phyloP scores from a whole-genome alignment of 2,888 invertebrate genomes.

The Beris chalybata region DNA sequence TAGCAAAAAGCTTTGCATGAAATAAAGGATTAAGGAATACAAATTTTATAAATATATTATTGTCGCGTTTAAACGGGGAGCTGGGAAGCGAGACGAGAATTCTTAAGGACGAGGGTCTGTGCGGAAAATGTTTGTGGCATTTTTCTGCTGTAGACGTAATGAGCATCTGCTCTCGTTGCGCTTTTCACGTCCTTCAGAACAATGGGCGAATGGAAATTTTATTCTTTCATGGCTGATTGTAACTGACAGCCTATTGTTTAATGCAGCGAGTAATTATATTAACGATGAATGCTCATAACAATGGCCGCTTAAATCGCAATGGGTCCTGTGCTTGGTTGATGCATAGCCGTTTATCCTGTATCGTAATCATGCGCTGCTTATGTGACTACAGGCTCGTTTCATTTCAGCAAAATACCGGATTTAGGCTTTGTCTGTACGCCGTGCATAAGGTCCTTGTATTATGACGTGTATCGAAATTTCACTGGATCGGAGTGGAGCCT shows the following conservation, averaged over 20 bases:
- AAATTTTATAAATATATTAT: slow-evolving; percentile 34
- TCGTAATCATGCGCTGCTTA: too few relatives aligned
- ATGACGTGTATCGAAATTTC: too few relatives aligned
- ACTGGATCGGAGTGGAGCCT: too few relatives aligned
- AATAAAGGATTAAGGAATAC: slow-evolving; percentile 25
- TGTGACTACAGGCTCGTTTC: too few relatives aligned
- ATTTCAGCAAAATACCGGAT: too few relatives aligned
- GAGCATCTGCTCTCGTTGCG: slow-evolving; percentile 30
- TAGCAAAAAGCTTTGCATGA: slow-evolving; percentile 18
- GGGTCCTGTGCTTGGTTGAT: too few relatives aligned
- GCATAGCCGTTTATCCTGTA: too few relatives aligned
- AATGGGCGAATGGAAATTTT: slow-evolving; percentile 32
- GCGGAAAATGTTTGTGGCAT: slow-evolving; percentile 6
- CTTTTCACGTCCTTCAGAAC: slow-evolving; percentile 26
- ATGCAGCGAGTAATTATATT: slow-evolving; percentile 38
- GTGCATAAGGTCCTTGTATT: too few relatives aligned
- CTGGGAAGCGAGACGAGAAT: neutral
- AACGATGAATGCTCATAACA: slow-evolving; percentile 34
- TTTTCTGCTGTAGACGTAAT: slow-evolving; percentile 31
- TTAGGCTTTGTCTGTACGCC: too few relatives aligned
- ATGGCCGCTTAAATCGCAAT: slow-evolving; percentile 2
- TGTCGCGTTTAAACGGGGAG: slow-evolving; percentile 26
- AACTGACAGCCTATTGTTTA: slow-evolving; percentile 39
- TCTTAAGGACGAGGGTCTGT: neutral
- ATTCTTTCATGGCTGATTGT: slow-evolving; percentile 36